Percentiles rank a stretch among this genome's conserved stretches.
These are phyloP conservation scores for Tinea semifulvella DNA, from an alignment of 2,888 invertebrate species.

Conservation along the genomic window DNA sequence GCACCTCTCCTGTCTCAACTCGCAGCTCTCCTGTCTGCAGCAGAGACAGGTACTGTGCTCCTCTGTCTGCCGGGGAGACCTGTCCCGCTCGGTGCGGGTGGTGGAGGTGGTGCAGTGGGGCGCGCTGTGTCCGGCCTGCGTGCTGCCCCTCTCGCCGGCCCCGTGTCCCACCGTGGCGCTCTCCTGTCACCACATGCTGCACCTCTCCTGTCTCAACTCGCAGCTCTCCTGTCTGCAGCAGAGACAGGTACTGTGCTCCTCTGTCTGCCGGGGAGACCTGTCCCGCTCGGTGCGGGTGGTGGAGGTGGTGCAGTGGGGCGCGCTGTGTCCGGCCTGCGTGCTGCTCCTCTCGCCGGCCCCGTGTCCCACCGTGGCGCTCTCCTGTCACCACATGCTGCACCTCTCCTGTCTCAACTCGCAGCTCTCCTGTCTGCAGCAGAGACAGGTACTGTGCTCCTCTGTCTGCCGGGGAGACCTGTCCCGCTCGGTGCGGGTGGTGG, in stretches of 20 bases:
- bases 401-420: slow-evolving; percentile 75
- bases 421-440: too few relatives aligned
- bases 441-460: too few relatives aligned
- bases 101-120: slow-evolving; percentile 74
- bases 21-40: too few relatives aligned
- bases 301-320: slow-evolving; percentile 74
- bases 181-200: slow-evolving; percentile 82
- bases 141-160: slow-evolving; percentile 71
- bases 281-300: slow-evolving; percentile 70
- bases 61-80: too few relatives aligned
- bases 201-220: slow-evolving; percentile 78
- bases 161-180: slow-evolving; percentile 74
- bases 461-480: too few relatives aligned
- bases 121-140: slow-evolving; percentile 76
- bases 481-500: slow-evolving; percentile 68
- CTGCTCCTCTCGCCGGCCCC: slow-evolving; percentile 71
- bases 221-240: too few relatives aligned
- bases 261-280: too few relatives aligned
- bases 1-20: slow-evolving; percentile 79
- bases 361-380: slow-evolving; percentile 74
- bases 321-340: slow-evolving; percentile 77
- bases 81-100: slow-evolving; percentile 70
- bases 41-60: too few relatives aligned
- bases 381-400: slow-evolving; percentile 84
- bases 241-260: too few relatives aligned